Evolutionary conservation across 2,797 vertebrate species (phyloP), one percentile per base, ranked within the genome.

Genomic region (Falco rusticolus): DNA sequence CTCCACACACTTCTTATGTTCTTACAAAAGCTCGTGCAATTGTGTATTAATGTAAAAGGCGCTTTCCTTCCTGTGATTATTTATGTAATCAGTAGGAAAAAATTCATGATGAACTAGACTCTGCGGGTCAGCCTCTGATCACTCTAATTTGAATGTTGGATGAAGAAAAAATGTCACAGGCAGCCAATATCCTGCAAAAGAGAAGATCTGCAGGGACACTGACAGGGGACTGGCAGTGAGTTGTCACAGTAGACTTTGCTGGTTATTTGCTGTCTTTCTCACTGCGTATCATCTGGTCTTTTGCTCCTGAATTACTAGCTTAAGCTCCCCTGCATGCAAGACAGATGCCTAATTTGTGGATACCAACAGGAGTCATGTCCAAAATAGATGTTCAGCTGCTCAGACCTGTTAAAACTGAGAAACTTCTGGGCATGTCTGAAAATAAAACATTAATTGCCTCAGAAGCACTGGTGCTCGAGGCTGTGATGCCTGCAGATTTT

Each of bases 1-100:
- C 84, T 94, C 76, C 80, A 48, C 45, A 21, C 65, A 81, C 63
- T 92, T 85, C 69, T 83, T 54, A 26, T 78, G 69, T 93, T 92
- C 81, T 89, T 83, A 92, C 33, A 80, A 90, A 94, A 94, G 83
- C 87, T 80, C 63, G 65, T 89, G 57, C 84, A 84, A 96, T 64
- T 82, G 87, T 87, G 41, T 95, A 69, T 84, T 95, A 82, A 87
- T 84, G 63, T 89, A 87, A 91, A 92, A 94, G 57, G 71, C 90
- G 64, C 74, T 92, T 90, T 88, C 33, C 53, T 83, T 53, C 86
- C 84, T 87, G 71, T 95, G 88, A 92, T 94, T 96, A 96, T 96
- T 95, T 95, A 90, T 97, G 96, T 93, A 97, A 97, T 95, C 95
- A 96, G 90, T 72, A 84, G 90, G 85, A 71, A 94, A 92, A 94